Evolutionary conservation across 2,888 invertebrate genomes (phyloP), one percentile per base, ranked within the genome.

Genomic region (Loripinus fragilis): DNA sequence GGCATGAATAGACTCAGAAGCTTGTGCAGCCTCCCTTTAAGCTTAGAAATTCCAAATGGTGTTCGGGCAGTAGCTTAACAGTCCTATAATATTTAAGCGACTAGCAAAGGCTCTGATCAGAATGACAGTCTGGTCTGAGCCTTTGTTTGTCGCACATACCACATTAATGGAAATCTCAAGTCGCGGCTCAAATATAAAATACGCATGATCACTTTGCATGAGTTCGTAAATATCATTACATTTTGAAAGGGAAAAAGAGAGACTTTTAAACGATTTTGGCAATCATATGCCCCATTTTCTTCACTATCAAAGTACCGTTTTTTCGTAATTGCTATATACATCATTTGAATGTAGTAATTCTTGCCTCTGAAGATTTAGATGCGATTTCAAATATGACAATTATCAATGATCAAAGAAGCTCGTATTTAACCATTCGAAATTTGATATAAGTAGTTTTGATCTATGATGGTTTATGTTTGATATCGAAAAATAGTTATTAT

Each of bases 291-390:
- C 60, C 60, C 3, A 33, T 60, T 60, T 60, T 60, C 15, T 5
- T 33, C 25, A 25, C 7, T 60, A 33, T 60, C 30, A 60, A 60
- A 60, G 60, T 8, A n/a, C 7, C 25, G 33, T 33, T 17, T 33
- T 60, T 60, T 60, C 8, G 15, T 33, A 60, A 33, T 60, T 60
- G 33, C 28, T 60, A n/a, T 60, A 60, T 17, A 12, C 28, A 28
- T 33, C 30, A 60, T 60, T 28, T 60, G 28, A 25, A 60, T 33
- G 33, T 60, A 33, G 33, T 60, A 17, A 60, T 2, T 20, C 60
- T 33, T 20, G 28, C 60, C 60, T 60, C 33, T 33, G 28, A 60
- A 60, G 60, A 60, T 60, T 60, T 60, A 60, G 60, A 60, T 60
- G 60, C 7, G 60, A 33, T 60, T 60, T 60, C 23, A 60, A 60